Evolutionary conservation across 2,888 invertebrate genomes (phyloP), one percentile per base, ranked within the genome.

Genomic region (Griposia aprilina): DNA sequence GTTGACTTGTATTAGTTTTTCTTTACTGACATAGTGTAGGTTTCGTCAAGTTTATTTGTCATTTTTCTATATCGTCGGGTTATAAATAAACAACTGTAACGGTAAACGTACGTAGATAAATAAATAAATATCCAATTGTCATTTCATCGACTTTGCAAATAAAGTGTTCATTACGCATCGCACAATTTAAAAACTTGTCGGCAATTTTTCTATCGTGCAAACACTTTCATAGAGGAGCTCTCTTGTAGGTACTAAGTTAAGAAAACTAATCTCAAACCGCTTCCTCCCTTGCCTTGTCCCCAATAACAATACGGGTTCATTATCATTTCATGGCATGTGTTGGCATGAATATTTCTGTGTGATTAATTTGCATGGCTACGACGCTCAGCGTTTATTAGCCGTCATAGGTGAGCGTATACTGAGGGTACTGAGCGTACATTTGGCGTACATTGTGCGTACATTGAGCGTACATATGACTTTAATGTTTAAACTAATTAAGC

Each of bases 311-410:
- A 93, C 90, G 91, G 91, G 95, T 95, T 96, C 95, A 96, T 96
- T 96, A 96, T 95, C 94, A 95, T 96, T 95, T 95, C 95, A 95
- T 95, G 95, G 95, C 95, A 95, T 96, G 95, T 96, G 96, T 96
- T 94, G 94, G 94, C 95, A 95, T 96, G 95, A 96, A 96, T 96
- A 96, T 96, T 96, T 96, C 96, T 91, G 95, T 96, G 95, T 96
- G 96, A 96, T 96, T 95, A 96, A 96, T 96, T 95, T 94, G 94
- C 92, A 93, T 90, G 93, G 92, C 90, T 83, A 89, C 88, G 91
- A 89, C 91, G 89, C 90, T 87, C 88, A 88, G 87, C 91, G 93
- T 94, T 93, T 95, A 95, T 95, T 95, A 94, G 93, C 92, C 90
- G 86, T 89, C 89, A 88, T 89, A 90, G 90, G 90, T 91, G 91